Evolutionary conservation across 2,888 invertebrate species (phyloP), one percentile per base, ranked within the genome.

Genomic region (Unio pictorum): DNA sequence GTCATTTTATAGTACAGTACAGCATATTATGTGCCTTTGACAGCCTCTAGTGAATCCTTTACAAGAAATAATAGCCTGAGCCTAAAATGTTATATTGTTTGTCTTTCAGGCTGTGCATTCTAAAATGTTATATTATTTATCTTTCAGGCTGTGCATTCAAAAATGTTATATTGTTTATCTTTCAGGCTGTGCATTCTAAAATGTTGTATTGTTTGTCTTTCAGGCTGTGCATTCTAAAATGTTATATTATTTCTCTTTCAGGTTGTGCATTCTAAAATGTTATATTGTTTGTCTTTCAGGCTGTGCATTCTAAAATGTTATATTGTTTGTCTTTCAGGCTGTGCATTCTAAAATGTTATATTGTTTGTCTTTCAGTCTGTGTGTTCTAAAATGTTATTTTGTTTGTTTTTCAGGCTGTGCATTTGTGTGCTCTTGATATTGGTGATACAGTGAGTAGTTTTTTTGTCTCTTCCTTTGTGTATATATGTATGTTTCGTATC

Each of bases 351-450:
- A 18, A 62, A 28, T 28, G 23, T 62, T n/a, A 11, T 26, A 1
- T n/a, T 55, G 15, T 73, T 61, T 59, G 55, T 77, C 34, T 78
- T 83, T 61, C 80, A 91, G 89, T 97, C 97, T 81, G 94, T 98
- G 90, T 97, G 98, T 91, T 92, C 15, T 59, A 62, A 18, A 62
- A 28, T 28, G 23, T 62, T n/a, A 11, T 26, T 3, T n/a, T 55
- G 15, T 73, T 61, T 59, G 55, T 77, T 30, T 79, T 83, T 61
- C 80, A 91, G 89, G 97, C 97, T 81, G 94, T 98, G 90, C 97
- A 98, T 91, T 92, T 98, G 76, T 98, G 98, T 91, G 95, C 98
- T 61, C 95, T 98, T 76, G 97, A 98, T 76, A 87, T 86, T 91
- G 97, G 96, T 75, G 95, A 98, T 92, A 94, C 97, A 92, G 97